Evolutionary conservation across 2,797 vertebrate species (phyloP).

Genomic region (Hoplostethus atlanticus): DNA sequence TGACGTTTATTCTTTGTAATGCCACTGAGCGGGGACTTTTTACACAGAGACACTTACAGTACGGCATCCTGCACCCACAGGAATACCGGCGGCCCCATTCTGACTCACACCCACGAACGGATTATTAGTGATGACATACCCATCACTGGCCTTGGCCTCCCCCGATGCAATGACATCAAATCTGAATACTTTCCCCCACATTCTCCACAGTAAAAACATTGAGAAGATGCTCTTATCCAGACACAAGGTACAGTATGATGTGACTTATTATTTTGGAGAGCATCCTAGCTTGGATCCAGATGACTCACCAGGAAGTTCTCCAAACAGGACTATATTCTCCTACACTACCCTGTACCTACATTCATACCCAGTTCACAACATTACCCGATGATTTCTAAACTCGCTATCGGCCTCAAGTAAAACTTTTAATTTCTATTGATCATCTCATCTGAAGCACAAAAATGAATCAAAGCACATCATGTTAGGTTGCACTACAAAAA

Average conservation of each 20-base stretch:
- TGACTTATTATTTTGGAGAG: too few species aligned
- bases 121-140: conserved; percentile 34
- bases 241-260: too few species aligned
- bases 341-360: too few species aligned
- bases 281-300: too few species aligned
- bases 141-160: not conserved
- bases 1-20: conserved; percentile 41
- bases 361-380: not conserved
- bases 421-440: not conserved
- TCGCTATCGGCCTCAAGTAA: not conserved
- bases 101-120: conserved; percentile 29
- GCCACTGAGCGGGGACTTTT: conserved; percentile 24
- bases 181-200: too few species aligned
- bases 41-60: conserved; percentile 29
- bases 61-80: conserved; percentile 15
- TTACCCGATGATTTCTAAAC: not conserved
- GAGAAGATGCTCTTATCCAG: too few species aligned
- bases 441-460: not conserved
- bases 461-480: conserved; percentile 4
- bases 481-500: conserved; percentile 38
- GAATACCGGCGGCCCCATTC: conserved; percentile 42
- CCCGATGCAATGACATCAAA: too few species aligned
- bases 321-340: too few species aligned
- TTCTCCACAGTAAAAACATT: too few species aligned
- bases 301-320: too few species aligned